phyloP scores from a whole-genome alignment of 2,888 invertebrate species.

The Ptychoptera contaminata region DNA sequence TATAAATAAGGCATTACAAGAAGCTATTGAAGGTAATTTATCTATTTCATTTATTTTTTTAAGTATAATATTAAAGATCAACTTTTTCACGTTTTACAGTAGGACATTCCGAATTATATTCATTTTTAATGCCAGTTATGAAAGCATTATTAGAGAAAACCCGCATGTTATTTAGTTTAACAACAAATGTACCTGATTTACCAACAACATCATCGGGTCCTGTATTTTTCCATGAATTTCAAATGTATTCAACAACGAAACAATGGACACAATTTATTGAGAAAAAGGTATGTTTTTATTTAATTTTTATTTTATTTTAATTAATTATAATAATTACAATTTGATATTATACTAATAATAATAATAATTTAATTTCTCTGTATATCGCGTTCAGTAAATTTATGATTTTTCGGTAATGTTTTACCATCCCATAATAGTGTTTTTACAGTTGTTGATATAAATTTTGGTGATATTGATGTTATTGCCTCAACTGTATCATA shows the following conservation, averaged over 20 bases:
- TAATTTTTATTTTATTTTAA: neutral
- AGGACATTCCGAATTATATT: constrained; percentile 39
- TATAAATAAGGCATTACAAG: constrained; percentile 31
- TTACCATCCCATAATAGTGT: constrained; percentile 6
- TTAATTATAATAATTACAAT: neutral
- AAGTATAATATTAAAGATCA: neutral
- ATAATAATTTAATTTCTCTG: neutral
- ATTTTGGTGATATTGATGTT: neutral
- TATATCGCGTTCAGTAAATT: constrained; percentile 2
- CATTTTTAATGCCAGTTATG: constrained; percentile 43
- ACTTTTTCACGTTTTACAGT: constrained; percentile 18
- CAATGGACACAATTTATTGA: constrained; percentile 39
- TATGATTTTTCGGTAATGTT: constrained; percentile 10
- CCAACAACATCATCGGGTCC: constrained; percentile 38
- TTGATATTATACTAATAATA: neutral
- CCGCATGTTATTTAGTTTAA: constrained; percentile 24
- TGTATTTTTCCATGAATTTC: constrained; percentile 43
- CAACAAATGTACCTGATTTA: constrained; percentile 30
- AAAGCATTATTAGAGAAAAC: constrained; percentile 41
- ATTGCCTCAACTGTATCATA: too few relatives aligned
- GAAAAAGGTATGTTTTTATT: constrained; percentile 29
- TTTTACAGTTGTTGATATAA: neutral
- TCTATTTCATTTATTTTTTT: constrained; percentile 1
- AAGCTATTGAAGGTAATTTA: constrained; percentile 31
- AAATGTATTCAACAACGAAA: constrained; percentile 35